Base-by-base conservation (phyloP, 2,797 vertebrate genomes). In the Menidia menidia region DNA sequence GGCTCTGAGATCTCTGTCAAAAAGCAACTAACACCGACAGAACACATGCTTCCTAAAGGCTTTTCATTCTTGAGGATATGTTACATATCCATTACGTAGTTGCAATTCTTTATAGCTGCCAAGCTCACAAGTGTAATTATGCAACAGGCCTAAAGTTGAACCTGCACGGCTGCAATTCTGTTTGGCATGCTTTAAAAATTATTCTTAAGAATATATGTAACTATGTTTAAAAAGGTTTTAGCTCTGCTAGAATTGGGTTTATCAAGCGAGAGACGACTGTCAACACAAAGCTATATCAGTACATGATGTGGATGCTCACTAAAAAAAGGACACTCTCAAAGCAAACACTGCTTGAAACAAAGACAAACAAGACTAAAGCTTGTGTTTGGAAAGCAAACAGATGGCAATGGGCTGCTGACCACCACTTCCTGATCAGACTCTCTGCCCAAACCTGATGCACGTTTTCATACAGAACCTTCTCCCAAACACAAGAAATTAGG, bases 41-140 rank as follows among this genome's bases (percentile, higher is more conserved):
- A 52, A 52, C 56, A 53, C 5, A 9, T 10, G 5, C 42, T 43
- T 57, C 8, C 44, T 9, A 51, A 56, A 31, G 58, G 47, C 61
- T 61, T 65, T 42, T 19, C 32, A 42, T 25, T 73, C 63, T 6
- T 41, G 48, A 31, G 62, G 45, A 75, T 76, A 69, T 14, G 56
- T 18, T 56, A 59, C 33, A 33, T 56, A 82, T 72, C 44, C 35
- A 69, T 47, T 39, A 72, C 7, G 50, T 39, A 60, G 57, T 32
- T 65, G 44, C 60, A 59, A 60, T 60, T 61, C 19, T 60, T 68
- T 80, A 71, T 60, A 62, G 48, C 50, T 61, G 39, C 55, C 47
- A 68, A 50, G 19, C 73, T 74, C 53, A 68, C 45, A 59, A 77
- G 88, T 83, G 71, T 56, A 50, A 75, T 87, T 83, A 87, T 78